phyloP scores from a whole-genome alignment of 2,113 vertebrate genomes.

The Osmerus mordax region DNA sequence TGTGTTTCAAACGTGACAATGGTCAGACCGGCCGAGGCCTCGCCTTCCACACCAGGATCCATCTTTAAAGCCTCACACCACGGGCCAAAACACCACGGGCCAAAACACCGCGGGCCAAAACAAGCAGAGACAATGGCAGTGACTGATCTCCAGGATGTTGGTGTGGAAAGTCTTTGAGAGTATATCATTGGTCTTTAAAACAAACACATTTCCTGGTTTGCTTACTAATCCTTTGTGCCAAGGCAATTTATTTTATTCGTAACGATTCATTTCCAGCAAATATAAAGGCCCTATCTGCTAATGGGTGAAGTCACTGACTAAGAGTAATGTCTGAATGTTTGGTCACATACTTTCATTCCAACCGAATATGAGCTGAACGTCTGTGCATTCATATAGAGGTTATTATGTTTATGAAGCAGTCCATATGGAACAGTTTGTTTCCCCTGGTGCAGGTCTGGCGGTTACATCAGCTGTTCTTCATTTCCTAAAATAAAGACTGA shows the following conservation, averaged over 20 bases:
- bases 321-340: too few species aligned
- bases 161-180: background rate
- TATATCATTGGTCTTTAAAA: background rate
- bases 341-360: too few species aligned
- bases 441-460: background rate
- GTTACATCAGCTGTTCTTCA: conserved; percentile 14
- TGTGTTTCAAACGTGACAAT: too few species aligned
- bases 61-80: background rate
- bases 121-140: conserved; percentile 20
- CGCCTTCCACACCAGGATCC: too few species aligned
- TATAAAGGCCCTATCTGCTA: too few species aligned
- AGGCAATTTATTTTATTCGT: too few species aligned
- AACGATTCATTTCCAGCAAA: too few species aligned
- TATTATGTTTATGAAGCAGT: too few species aligned
- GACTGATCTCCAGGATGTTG: conserved; percentile 26
- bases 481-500: conserved; percentile 9
- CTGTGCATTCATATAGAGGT: too few species aligned
- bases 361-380: too few species aligned
- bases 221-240: background rate
- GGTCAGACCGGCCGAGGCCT: too few species aligned
- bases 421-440: background rate
- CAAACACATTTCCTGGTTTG: conserved; percentile 15
- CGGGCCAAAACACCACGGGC: conserved; percentile 18
- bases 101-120: conserved; percentile 23
- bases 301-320: too few species aligned